Percentiles rank a stretch among this genome's conserved stretches.
phyloP scores from a whole-genome alignment of 2,113 vertebrate species.

The sheep (Ovis aries) region ARS-UI_Ramb_v3.0 NC_056069.1:56431001-56431500 shows the following conservation, averaged over 20 bases:
- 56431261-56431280: background rate
- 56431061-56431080: background rate
- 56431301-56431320: background rate
- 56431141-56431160: background rate
- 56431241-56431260: background rate
- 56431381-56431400: background rate
- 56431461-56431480: background rate
- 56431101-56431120: background rate
- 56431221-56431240: background rate
- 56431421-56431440: background rate
- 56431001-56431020: background rate
- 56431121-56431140: background rate
- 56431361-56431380: background rate
- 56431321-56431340: too few relatives aligned
- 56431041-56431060: background rate
- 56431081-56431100: background rate
- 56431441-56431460: background rate
- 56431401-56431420: background rate
- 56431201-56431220: background rate
- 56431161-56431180: background rate
- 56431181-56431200: background rate
- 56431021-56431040: background rate
- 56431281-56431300: accelerated
- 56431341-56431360: background rate
- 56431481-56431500: background rate